Conservation (phyloP, 2,113 vertebrate species). For the Zosterops lateralis region DNA sequence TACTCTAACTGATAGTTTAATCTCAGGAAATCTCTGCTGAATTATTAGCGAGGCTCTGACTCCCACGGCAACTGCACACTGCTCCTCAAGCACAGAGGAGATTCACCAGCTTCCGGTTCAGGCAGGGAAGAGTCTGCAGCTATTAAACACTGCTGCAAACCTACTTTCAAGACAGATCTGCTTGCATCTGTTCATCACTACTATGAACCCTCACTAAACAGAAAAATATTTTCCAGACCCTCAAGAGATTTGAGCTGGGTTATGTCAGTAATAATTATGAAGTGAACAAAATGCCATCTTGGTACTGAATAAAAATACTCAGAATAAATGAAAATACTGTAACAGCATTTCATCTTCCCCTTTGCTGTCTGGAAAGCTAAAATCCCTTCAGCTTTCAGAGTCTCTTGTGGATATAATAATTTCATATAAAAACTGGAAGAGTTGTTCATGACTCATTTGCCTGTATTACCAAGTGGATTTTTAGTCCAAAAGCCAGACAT, state of each 20-base stretch:
- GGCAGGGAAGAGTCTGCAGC: background rate
- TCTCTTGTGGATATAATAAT: conserved; percentile 4
- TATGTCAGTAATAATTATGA: background rate
- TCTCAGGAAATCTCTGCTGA: conserved; percentile 50
- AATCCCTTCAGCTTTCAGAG: background rate
- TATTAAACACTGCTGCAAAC: background rate
- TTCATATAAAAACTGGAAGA: conserved; percentile 35
- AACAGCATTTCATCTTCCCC: background rate
- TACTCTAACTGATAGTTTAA: conserved; percentile 10
- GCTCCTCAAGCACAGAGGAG: background rate
- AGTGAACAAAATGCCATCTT: background rate
- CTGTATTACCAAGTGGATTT: conserved; percentile 13
- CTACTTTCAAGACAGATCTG: background rate
- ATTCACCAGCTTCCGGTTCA: background rate
- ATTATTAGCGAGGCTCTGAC: background rate
- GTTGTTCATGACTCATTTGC: conserved; percentile 32
- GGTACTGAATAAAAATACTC: background rate
- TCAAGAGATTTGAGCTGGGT: background rate
- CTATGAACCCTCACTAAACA: background rate
- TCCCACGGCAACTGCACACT: background rate
- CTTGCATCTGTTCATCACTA: background rate
- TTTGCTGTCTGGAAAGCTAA: background rate
- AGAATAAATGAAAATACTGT: background rate
- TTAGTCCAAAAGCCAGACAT: conserved; percentile 25
- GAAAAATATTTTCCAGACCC: background rate